Evolutionary conservation across 2,113 vertebrate genomes (phyloP), one percentile per base, ranked within the genome.

Genomic region (Dolichotis patagonum): DNA sequence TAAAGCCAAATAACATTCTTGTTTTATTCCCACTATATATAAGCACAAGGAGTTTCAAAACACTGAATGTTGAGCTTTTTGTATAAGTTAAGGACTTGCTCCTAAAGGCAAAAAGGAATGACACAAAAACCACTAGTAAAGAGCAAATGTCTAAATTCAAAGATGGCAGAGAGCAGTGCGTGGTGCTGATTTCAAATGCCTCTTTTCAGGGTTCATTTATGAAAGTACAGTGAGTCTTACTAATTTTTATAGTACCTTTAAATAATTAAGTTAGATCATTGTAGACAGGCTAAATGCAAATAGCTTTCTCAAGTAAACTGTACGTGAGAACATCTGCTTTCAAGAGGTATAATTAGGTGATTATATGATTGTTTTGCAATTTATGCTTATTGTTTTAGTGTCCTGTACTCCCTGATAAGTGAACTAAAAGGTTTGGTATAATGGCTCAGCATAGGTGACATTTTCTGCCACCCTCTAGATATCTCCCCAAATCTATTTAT

Each of bases 211-310:
- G 14, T 67, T 60, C 7, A 49, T 60, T 88, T 65, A 58, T 20
- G 32, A 91, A 77, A 65, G 2, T 73, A 56, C 56, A 86, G 30
- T 32, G 56, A 85, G 41, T 20, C 58, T 38, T 20, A 77, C 41
- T 77, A 43, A 77, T 46, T 73, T 67, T 92, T 80, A 65, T 96
- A 71, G 19, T 71, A 35, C 60, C 69, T 96, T 75, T 92, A 86
- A 83, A 10, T 73, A 63, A 85, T 35, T 49, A 94, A 85, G 30
- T 65, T 65, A 91, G 71, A 91, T 7, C 24, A 85, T 43, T 89
- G 2, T 58, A 60, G 26, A 54, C 30, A 63, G 22, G 28, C 82
- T 82, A 88, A 84, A 88, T 49, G 14, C 14, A 91, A 90, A 80
- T 20, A 88, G 65, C 67, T 75, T 19, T 91, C 28, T 90, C 52